Percentiles rank a stretch among this genome's conserved stretches.
Evolutionary conservation across 2,113 vertebrate genomes (phyloP).

Genomic region (Conger conger): DNA sequence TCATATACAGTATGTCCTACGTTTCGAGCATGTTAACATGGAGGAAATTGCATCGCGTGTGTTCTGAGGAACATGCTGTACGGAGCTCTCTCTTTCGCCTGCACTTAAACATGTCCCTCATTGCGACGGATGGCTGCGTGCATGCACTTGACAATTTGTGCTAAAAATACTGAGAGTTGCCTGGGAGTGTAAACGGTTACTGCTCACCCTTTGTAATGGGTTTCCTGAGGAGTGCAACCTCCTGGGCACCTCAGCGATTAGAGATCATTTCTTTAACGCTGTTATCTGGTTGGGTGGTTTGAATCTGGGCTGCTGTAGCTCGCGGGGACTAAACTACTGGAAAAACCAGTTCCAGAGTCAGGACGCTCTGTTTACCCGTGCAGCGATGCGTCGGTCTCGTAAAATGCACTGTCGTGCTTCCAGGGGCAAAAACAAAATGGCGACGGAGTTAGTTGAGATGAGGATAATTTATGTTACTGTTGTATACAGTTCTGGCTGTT

Average conservation of each 20-base stretch:
- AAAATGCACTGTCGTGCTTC: not conserved
- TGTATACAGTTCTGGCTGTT: not conserved
- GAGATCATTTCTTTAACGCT: not conserved
- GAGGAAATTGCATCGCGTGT: not conserved
- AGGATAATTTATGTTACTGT: not conserved
- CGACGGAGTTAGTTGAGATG: not conserved
- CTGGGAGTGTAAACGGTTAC: conserved; percentile 14
- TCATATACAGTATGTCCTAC: no score
- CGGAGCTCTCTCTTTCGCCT: not conserved
- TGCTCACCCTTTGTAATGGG: not conserved
- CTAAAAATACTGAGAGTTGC: conserved; percentile 16
- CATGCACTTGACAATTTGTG: conserved; percentile 24
- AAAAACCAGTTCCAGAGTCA: not conserved
- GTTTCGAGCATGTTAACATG: not conserved
- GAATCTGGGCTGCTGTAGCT: not conserved
- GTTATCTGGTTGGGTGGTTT: not conserved
- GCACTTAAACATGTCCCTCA: not conserved
- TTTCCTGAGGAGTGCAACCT: not conserved
- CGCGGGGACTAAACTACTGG: not conserved
- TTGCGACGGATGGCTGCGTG: conserved; percentile 16
- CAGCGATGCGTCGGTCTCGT: not conserved
- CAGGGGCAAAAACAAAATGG: not conserved
- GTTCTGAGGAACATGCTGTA: not conserved
- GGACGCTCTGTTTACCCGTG: not conserved
- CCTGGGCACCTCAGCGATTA: not conserved